Base-by-base conservation (phyloP, 2,113 vertebrate genomes). In the Bubo bubo region DNA sequence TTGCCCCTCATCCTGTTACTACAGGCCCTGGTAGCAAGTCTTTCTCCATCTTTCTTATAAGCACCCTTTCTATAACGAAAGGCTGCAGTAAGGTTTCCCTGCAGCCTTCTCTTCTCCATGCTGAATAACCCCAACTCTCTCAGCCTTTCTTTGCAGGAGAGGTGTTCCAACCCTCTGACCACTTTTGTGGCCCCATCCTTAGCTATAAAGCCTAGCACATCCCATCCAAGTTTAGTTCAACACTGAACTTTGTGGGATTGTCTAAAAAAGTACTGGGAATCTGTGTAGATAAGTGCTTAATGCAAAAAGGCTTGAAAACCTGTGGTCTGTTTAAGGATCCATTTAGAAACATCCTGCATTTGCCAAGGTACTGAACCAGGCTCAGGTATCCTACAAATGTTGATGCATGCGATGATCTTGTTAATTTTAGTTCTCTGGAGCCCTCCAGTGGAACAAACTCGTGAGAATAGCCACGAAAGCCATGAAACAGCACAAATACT, bases 1-100 rank as follows among this genome's bases (percentile, higher is more conserved):
- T 1, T 21, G 7, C 13, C 10, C 18, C 62, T 43, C n/a, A 12
- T 27, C 28, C 52, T 47, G 5, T 32, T 7, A 13, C 43, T 34
- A 52, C 34, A 59, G 17, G 6, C 19, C 28, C 58, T 35, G 9
- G 2, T 34, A 75, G 28, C 3, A 63, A 72, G 18, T 10, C 22
- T 35, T 18, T n/a, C 7, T 3, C 22, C 24, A 39, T 8, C 28
- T 35, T 39, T 83, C 28, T 41, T 34, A 17, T 1, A 35, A 7
- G 18, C 3, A 3, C 26, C 24, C 13, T 72, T 37, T 22, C 58
- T 1, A 3, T 17, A 63, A 0, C n/a, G 32, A 21, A 82, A 92
- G n/a, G 4, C 12, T 0, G 0, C 52, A 37, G 8, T 2, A n/a
- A 63, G 13, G 43, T 20, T 22, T 60, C 34, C 15, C 32, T 0